Base-by-base conservation (phyloP, 92 coral and sea anemone genomes). In the Epizoanthus scotinus region DNA sequence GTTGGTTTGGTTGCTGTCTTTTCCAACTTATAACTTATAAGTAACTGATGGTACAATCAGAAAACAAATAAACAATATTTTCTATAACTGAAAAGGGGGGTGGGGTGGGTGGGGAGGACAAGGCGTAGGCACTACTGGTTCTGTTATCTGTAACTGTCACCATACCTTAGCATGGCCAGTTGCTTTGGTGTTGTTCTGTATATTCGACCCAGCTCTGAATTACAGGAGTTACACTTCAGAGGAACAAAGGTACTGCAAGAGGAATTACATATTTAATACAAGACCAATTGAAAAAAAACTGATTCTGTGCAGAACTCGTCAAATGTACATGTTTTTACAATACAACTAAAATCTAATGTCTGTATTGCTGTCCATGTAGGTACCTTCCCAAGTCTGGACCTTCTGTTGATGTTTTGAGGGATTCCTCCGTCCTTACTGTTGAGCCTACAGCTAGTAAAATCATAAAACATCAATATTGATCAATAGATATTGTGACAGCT, bases 141-240 rank as follows among this genome's bases (percentile, higher is more conserved):
- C 3, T 28, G 13, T 36, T 34, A 40, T 0, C 20, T 67, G 21
- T 17, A 40, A 49, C 21, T 18, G 26, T n/a, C 9, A 12, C 19
- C 65, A 17, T 77, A 87, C 90, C 90, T 78, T n/a, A 87, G 25
- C 13, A 21, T 65, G 62, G 83, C 90, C 54, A 87, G 78, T 27
- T 87, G 81, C 40, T 67, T 83, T 52, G 90, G 90, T 54, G 87
- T 87, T 18, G 90, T 87, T 62, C 67, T 68, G 79, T 87, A 87
- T 40, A 87, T 71, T 20, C 90, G 75, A 61, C 90, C 90, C 78
- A 87, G 79, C 20, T 31, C 24, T 12, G 64, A 24, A 0, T 71
- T 52, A 70, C 90, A 87, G 31, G 74, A 21, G 22, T 56, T 70
- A 50, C 90, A 87, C 52, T 83, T 82, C 44, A 87, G 69, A 60